Conservation (phyloP, 2,888 invertebrate genomes). For the Petrolisthes manimaculis region DNA sequence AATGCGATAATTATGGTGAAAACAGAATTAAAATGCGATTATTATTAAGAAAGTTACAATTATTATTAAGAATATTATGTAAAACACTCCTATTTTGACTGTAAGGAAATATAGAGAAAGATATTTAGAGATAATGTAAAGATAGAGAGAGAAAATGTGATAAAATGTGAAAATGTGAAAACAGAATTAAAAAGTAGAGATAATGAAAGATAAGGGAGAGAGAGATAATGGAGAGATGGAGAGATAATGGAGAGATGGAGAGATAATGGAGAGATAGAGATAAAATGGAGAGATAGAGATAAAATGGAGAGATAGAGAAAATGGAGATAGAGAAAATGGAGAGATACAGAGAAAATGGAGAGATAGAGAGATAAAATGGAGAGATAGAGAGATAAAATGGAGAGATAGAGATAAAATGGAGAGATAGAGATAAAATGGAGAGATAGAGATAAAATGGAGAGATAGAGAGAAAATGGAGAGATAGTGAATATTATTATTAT, state of each 20-base stretch:
- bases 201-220: background rate
- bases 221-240: background rate
- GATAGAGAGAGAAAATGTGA: background rate
- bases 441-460: background rate
- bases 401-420: constrained; percentile 2
- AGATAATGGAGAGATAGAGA: background rate
- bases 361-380: background rate
- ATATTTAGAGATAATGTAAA: background rate
- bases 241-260: background rate
- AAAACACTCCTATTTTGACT: no score
- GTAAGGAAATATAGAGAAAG: no score
- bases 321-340: background rate
- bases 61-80: no score
- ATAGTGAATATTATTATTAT: no score
- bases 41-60: no score
- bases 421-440: background rate
- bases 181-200: background rate
- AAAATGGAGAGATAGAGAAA: background rate
- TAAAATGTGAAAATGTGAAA: background rate
- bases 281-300: background rate
- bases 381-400: background rate
- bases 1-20: background rate
- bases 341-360: background rate
- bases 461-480: background rate
- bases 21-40: background rate